phyloP scores from a whole-genome alignment of 30 jellyfish, hydroid and myxozoan genomes.

The Haliclystus octoradiatus region DNA sequence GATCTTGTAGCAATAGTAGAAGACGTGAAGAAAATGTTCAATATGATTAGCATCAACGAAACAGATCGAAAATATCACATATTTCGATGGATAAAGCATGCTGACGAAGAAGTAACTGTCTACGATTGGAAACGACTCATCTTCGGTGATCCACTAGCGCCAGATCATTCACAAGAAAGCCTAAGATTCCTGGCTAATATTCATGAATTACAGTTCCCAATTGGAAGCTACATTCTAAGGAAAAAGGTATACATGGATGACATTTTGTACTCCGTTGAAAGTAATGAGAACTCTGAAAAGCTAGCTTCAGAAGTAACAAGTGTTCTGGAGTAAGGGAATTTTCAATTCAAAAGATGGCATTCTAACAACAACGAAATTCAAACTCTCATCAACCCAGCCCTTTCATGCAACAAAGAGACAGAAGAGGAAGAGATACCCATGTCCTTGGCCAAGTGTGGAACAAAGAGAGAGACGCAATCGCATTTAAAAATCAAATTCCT shows the following conservation, averaged over 20 bases:
- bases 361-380: constrained; percentile 33
- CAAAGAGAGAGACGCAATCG: too few relatives aligned
- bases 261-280: constrained; percentile 33
- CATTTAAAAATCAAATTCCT: too few relatives aligned
- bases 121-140: constrained; percentile 20
- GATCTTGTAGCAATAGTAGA: constrained; percentile 32
- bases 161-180: constrained; percentile 36
- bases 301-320: constrained; percentile 21
- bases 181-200: constrained; percentile 35
- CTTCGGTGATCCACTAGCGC: constrained; percentile 50
- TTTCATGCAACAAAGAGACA: too few relatives aligned
- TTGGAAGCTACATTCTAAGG: constrained; percentile 28
- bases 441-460: too few relatives aligned
- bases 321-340: constrained; percentile 44
- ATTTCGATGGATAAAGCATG: constrained; percentile 39
- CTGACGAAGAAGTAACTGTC: constrained; percentile 17
- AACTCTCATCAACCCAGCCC: too few relatives aligned
- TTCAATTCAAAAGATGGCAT: constrained; percentile 47
- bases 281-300: constrained; percentile 32
- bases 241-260: constrained; percentile 53
- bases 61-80: constrained; percentile 43
- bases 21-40: constrained; percentile 31
- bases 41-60: constrained; percentile 34
- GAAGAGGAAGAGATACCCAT: too few relatives aligned
- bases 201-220: constrained; percentile 11